phyloP scores from a whole-genome alignment of 2,797 vertebrate species.

The Discoglossus pictus region DNA sequence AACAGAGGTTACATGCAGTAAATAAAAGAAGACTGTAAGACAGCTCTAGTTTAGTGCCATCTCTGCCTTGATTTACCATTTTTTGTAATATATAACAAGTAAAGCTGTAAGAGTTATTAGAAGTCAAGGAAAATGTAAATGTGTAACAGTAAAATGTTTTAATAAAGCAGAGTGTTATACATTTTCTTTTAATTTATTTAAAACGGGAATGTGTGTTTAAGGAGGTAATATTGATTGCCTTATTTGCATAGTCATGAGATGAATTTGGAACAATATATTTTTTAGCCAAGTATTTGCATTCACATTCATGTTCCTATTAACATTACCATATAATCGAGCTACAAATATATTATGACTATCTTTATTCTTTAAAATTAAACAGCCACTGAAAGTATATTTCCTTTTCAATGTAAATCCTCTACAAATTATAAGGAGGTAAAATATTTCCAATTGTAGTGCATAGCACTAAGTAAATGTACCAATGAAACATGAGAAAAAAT shows the following conservation, averaged over 20 bases:
- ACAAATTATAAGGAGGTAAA: too few species aligned
- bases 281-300: too few species aligned
- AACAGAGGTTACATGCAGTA: slow-evolving; percentile 31
- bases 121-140: slow-evolving; percentile 43
- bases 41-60: slow-evolving; percentile 22
- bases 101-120: slow-evolving; percentile 33
- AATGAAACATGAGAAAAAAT: too few species aligned
- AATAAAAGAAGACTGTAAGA: slow-evolving; percentile 35
- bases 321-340: too few species aligned
- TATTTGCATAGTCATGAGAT: slow-evolving; percentile 34
- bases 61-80: slow-evolving; percentile 24
- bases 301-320: too few species aligned
- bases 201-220: slow-evolving; percentile 35
- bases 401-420: too few species aligned
- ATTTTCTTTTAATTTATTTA: slow-evolving; percentile 41
- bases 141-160: slow-evolving; percentile 28
- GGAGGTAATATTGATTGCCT: slow-evolving; percentile 40
- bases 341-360: too few species aligned
- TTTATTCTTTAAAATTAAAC: too few species aligned
- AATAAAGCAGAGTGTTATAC: slow-evolving; percentile 21
- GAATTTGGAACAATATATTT: too few species aligned
- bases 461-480: too few species aligned
- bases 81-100: slow-evolving; percentile 38
- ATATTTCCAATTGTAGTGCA: too few species aligned
- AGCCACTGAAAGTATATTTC: too few species aligned